phyloP scores from a whole-genome alignment of 2,888 invertebrate genomes.

The Trichacis sp. region DNA sequence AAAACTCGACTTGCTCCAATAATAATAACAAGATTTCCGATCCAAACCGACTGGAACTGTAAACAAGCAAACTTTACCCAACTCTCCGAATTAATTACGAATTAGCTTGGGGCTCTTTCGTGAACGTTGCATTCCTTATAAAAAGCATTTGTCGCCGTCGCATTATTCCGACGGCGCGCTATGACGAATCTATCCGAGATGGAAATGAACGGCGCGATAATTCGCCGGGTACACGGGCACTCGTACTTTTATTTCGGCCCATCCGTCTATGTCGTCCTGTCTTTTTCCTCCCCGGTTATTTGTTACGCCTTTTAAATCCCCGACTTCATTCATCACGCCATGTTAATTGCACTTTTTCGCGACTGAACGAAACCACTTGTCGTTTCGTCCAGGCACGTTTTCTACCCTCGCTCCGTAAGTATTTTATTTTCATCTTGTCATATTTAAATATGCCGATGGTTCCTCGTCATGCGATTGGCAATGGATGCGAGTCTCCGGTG shows the following conservation, averaged over 20 bases:
- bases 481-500: slow-evolving; percentile 18
- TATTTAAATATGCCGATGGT: slow-evolving; percentile 29
- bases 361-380: slow-evolving; percentile 31
- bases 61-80: no score
- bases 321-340: slow-evolving; percentile 34
- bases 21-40: no score
- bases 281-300: slow-evolving; percentile 24
- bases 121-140: slow-evolving; percentile 22
- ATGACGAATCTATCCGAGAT: slow-evolving; percentile 53
- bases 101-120: not conserved
- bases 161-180: slow-evolving; percentile 54
- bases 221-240: slow-evolving; percentile 48
- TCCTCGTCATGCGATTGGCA: slow-evolving; percentile 25
- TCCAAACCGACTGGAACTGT: no score
- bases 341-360: slow-evolving; percentile 39
- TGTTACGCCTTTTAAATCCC: slow-evolving; percentile 36
- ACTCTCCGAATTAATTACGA: not conserved
- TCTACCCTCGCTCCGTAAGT: slow-evolving; percentile 5
- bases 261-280: slow-evolving; percentile 29
- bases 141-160: slow-evolving; percentile 53
- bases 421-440: slow-evolving; percentile 37
- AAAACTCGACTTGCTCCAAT: no score
- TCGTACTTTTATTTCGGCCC: slow-evolving; percentile 28
- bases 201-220: slow-evolving; percentile 53
- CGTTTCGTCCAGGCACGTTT: slow-evolving; percentile 25